These are phyloP conservation scores for Pristionchus arcanus DNA, from an alignment of 2,888 invertebrate species.

Conservation along the genomic window DNA sequence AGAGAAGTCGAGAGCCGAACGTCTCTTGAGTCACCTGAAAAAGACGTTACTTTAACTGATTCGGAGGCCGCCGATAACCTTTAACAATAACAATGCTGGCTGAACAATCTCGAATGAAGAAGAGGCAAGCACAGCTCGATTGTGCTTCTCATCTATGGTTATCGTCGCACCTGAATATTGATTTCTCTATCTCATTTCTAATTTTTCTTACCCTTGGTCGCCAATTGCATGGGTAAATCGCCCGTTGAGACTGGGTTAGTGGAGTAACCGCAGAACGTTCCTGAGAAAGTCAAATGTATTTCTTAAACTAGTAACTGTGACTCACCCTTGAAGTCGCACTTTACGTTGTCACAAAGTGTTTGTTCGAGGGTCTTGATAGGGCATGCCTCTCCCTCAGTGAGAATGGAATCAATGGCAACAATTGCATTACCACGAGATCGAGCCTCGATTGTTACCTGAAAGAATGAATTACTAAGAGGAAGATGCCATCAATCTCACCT, in stretches of 20 bases:
- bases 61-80: background rate
- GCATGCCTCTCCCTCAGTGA: constrained; percentile 71
- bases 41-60: background rate
- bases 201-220: background rate
- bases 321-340: constrained; percentile 69
- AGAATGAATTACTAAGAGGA: background rate
- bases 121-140: constrained; percentile 49
- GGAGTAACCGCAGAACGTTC: constrained; percentile 41
- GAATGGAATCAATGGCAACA: constrained; percentile 69
- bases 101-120: constrained; percentile 50
- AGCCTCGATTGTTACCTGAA: constrained; percentile 62
- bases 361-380: constrained; percentile 71
- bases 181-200: background rate
- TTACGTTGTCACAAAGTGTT: constrained; percentile 73
- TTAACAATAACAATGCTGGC: constrained; percentile 47
- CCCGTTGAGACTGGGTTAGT: constrained; percentile 34
- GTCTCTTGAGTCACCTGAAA: constrained; percentile 61
- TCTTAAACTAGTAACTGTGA: too few relatives aligned
- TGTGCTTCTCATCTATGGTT: constrained; percentile 28
- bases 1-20: constrained; percentile 66
- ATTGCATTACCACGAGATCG: constrained; percentile 64
- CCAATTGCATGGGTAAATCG: background rate
- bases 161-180: constrained; percentile 6
- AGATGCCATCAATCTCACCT: constrained; percentile 55
- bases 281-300: background rate